phyloP scores from a whole-genome alignment of 2,888 invertebrate species.

The Folsomia manolachei region DNA sequence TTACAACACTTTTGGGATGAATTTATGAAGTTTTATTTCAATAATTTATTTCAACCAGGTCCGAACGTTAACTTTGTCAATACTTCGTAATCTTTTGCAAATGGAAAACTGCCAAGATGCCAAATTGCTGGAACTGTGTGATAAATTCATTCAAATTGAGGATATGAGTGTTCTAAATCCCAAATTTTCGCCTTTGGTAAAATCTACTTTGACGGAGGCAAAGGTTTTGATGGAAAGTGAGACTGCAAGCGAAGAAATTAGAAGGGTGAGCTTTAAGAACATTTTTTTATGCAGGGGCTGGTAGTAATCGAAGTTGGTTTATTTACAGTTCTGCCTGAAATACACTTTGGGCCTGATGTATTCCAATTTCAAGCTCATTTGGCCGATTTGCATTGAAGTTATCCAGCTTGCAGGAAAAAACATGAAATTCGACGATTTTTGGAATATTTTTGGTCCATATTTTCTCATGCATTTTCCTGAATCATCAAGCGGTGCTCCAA shows the following conservation, averaged over 20 bases:
- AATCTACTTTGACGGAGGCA: constrained; percentile 36
- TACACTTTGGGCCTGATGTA: constrained; percentile 40
- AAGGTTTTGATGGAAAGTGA: constrained; percentile 41
- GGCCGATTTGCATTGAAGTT: constrained; percentile 37
- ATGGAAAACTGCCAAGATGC: neutral
- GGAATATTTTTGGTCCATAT: constrained; percentile 34
- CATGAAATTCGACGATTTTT: constrained; percentile 29
- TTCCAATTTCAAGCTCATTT: constrained; percentile 37
- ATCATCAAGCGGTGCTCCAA: neutral
- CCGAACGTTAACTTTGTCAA: constrained; percentile 30
- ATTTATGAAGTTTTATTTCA: neutral
- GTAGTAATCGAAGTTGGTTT: neutral
- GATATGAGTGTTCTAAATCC: constrained; percentile 32
- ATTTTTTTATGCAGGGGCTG: neutral
- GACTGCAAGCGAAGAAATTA: constrained; percentile 19
- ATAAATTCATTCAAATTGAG: constrained; percentile 38
- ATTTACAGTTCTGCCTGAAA: constrained; percentile 34
- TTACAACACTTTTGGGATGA: neutral
- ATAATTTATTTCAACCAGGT: constrained; percentile 20
- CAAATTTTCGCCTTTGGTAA: constrained; percentile 36
- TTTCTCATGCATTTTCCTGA: constrained; percentile 25
- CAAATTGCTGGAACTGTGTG: constrained; percentile 37
- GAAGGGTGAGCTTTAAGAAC: constrained; percentile 23
- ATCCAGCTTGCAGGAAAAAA: constrained; percentile 33
- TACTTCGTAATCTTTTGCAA: constrained; percentile 16